Percentiles rank a stretch among this genome's conserved stretches.
These are phyloP conservation scores for Todus mexicanus DNA, from an alignment of 2,797 vertebrate genomes.

Conservation along the genomic window DNA sequence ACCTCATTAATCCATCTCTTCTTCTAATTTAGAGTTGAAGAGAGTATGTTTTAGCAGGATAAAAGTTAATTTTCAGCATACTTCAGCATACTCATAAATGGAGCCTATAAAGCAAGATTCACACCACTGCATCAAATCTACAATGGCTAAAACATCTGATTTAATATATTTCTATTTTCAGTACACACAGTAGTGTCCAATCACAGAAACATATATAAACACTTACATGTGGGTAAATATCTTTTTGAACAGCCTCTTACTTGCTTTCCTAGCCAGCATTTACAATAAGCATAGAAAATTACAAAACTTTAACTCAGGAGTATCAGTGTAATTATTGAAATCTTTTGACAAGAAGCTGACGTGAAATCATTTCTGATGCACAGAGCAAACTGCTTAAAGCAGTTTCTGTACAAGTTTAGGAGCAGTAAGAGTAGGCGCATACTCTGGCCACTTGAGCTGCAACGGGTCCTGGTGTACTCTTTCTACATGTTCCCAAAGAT, in stretches of 20 bases:
- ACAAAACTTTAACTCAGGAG: neutral
- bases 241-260: neutral
- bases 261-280: neutral
- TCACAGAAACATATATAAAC: neutral
- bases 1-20: neutral
- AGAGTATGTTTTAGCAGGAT: neutral
- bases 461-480: neutral
- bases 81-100: neutral
- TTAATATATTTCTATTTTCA: neutral
- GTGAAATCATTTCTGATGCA: neutral
- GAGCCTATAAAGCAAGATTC: neutral
- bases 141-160: neutral
- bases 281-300: neutral
- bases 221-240: neutral
- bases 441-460: neutral
- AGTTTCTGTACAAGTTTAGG: neutral
- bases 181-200: neutral
- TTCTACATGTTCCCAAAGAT: rapidly evolving
- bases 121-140: neutral
- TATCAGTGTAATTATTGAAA: neutral
- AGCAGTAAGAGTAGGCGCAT: neutral
- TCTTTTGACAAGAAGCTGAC: neutral
- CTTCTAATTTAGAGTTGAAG: neutral
- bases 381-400: neutral
- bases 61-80: neutral